phyloP scores from a whole-genome alignment of 1,140 invertebrate genomes.

The Xylocopa sonorina region DNA sequence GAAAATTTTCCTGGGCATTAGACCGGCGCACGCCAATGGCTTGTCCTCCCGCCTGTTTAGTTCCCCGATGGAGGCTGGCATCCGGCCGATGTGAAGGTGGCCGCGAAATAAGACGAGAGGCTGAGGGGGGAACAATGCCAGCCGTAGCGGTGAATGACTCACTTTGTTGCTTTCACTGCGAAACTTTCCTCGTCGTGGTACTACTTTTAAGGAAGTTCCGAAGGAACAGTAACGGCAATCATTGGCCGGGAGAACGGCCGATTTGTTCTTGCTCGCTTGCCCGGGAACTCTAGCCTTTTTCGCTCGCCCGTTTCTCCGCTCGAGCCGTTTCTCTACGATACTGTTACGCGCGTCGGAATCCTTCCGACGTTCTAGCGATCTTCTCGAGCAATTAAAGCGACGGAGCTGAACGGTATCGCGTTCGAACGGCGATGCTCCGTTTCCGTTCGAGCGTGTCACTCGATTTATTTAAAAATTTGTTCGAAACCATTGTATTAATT shows the following conservation, averaged over 20 bases:
- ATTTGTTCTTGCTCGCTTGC: slow-evolving; percentile 51
- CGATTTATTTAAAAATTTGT: no score
- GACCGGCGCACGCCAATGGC: neutral
- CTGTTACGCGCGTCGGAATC: neutral
- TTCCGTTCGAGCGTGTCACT: no score
- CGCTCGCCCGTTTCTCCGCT: neutral
- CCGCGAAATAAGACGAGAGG: slow-evolving; percentile 50
- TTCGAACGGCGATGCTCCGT: neutral
- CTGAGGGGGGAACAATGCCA: slow-evolving; percentile 60
- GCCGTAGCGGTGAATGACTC: slow-evolving; percentile 45
- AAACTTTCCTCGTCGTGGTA: slow-evolving; percentile 55
- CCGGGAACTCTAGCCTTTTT: slow-evolving; percentile 1
- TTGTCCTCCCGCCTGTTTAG: neutral
- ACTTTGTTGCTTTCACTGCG: slow-evolving; percentile 53
- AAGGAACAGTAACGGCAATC: slow-evolving; percentile 52
- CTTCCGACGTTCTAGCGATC: neutral
- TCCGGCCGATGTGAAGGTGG: slow-evolving; percentile 20
- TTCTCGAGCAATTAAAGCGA: slow-evolving; percentile 17
- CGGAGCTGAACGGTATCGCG: neutral
- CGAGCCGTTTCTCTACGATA: neutral
- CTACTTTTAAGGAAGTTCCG: slow-evolving; percentile 53
- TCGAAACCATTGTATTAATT: no score
- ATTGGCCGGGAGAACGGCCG: slow-evolving; percentile 49
- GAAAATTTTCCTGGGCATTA: neutral
- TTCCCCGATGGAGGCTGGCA: neutral